Evolutionary conservation across 2,888 invertebrate genomes (phyloP).

Genomic region (Drosophila falleni): DNA sequence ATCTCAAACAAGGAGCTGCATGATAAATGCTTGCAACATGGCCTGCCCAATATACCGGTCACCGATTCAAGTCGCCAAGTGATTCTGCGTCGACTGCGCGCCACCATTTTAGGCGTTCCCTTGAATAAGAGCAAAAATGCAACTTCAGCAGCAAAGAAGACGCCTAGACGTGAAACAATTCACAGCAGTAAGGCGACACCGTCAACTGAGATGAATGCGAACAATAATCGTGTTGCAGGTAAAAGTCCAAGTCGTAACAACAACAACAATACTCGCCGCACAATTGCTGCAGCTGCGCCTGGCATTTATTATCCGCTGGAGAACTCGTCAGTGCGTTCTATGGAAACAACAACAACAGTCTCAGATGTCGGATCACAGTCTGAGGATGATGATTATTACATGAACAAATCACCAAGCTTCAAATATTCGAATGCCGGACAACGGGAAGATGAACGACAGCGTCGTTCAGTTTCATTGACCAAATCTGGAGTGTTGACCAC

Average conservation of each 20-base stretch:
- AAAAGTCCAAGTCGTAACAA: constrained; percentile 23
- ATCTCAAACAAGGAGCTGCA: constrained; percentile 81
- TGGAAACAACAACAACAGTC: constrained; percentile 56
- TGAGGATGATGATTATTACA: constrained; percentile 54
- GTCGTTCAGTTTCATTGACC: constrained; percentile 78
- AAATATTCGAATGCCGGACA: constrained; percentile 3
- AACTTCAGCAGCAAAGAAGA: constrained; percentile 41
- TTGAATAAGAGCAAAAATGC: constrained; percentile 47
- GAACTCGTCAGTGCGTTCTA: constrained; percentile 17
- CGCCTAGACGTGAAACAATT: constrained; percentile 80
- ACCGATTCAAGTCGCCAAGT: constrained; percentile 82
- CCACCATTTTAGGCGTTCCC: constrained; percentile 66
- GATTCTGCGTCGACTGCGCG: constrained; percentile 76
- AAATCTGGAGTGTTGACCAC: constrained; percentile 83
- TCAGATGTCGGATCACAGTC: constrained; percentile 62
- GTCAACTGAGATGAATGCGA: constrained; percentile 44
- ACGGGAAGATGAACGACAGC: constrained; percentile 31
- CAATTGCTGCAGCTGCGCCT: constrained; percentile 53
- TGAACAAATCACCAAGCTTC: constrained; percentile 5
- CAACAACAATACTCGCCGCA: constrained; percentile 62
- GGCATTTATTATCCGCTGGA: constrained; percentile 31
- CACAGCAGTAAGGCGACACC: constrained; percentile 68
- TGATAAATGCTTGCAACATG: constrained; percentile 77
- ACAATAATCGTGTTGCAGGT: not conserved
- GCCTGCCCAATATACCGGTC: constrained; percentile 83